phyloP scores from a whole-genome alignment of 2,797 vertebrate genomes.

The Onychomys arenicola region DNA sequence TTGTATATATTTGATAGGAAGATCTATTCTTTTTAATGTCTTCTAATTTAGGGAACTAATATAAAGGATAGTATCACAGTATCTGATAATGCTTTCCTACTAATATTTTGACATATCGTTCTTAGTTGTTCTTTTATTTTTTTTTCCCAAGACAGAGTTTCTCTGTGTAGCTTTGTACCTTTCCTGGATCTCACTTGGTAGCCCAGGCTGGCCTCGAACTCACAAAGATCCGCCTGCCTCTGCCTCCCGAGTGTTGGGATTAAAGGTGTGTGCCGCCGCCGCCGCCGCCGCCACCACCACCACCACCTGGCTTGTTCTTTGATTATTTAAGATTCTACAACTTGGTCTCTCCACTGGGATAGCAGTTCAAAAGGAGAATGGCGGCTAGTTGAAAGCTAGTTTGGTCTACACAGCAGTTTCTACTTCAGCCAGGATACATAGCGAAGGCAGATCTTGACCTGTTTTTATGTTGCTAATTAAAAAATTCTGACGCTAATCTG shows the following conservation, averaged over 20 bases:
- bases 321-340: neutral
- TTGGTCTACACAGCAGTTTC: neutral
- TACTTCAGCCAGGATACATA: neutral
- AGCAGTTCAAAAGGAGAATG: neutral
- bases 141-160: too few relatives aligned
- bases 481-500: neutral
- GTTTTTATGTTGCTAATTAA: neutral
- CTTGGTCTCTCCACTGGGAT: neutral
- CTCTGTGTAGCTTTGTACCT: too few relatives aligned
- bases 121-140: neutral
- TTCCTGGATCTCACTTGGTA: too few relatives aligned
- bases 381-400: neutral
- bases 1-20: neutral
- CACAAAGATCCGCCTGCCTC: too few relatives aligned
- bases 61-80: neutral
- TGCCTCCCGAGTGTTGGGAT: too few relatives aligned
- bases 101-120: neutral
- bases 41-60: neutral
- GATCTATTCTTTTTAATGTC: neutral
- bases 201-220: too few relatives aligned
- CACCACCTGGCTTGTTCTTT: too few relatives aligned
- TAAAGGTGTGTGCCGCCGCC: too few relatives aligned
- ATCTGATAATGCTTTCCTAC: neutral
- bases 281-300: too few relatives aligned
- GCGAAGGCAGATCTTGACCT: neutral